Evolutionary conservation across 2,113 vertebrate species (phyloP).

Genomic region (Anoplopoma fimbria): DNA sequence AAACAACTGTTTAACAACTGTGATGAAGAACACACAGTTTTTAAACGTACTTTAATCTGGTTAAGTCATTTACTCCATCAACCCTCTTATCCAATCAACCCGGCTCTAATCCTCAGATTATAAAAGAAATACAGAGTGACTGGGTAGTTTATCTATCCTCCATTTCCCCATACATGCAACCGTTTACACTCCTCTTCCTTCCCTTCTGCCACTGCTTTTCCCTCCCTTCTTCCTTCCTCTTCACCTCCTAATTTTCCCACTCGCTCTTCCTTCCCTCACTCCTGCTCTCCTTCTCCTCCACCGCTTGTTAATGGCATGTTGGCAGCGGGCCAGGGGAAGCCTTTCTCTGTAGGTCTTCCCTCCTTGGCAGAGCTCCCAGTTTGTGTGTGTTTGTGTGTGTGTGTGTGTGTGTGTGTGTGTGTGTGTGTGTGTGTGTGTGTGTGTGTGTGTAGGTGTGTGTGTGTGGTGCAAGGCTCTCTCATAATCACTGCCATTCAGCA

Average conservation of each 20-base stretch:
- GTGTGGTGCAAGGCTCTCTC: conserved; percentile 61
- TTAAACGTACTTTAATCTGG: conserved; percentile 47
- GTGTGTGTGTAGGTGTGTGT: conserved; percentile 60
- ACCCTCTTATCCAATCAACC: conserved; percentile 29
- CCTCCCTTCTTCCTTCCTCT: conserved; percentile 21
- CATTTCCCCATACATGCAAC: conserved; percentile 14
- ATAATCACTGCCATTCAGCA: conserved; percentile 85
- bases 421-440: conserved; percentile 51
- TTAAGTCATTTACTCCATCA: conserved; percentile 37
- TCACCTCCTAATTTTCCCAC: conserved; percentile 27
- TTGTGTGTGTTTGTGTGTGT: conserved; percentile 49
- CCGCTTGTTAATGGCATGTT: conserved; percentile 66
- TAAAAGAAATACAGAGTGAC: conserved; percentile 34
- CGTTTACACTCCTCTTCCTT: conserved; percentile 11
- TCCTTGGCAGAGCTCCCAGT: conserved; percentile 78
- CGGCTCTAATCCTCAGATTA: conserved; percentile 53
- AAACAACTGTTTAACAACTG: no score
- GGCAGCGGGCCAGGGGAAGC: conserved; percentile 81
- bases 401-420: conserved; percentile 55
- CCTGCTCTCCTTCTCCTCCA: conserved; percentile 36
- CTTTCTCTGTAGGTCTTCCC: conserved; percentile 82
- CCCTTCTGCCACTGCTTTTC: conserved; percentile 16
- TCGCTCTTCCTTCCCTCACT: conserved; percentile 26
- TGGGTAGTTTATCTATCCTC: conserved; percentile 39
- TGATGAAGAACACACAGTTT: conserved; percentile 15